Evolutionary conservation across 2,113 vertebrate species (phyloP), one percentile per base, ranked within the genome.

Genomic region (Mionectes macconnelli): DNA sequence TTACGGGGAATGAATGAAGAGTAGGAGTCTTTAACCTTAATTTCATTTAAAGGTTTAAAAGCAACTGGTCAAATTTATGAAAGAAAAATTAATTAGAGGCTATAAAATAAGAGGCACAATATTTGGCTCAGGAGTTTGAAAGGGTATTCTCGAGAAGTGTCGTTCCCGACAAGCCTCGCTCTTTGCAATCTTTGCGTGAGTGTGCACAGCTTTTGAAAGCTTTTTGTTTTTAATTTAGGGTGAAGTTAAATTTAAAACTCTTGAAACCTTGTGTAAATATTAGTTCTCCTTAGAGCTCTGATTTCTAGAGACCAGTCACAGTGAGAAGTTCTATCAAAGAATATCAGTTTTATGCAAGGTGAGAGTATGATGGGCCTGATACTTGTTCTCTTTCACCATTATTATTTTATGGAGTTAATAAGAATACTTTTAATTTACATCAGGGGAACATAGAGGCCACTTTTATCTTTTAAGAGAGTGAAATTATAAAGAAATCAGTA

Each of bases 351-450:
- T 70, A 50, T 59, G 15, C 66, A 76, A 31, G 73, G 49, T 35
- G 53, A 40, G 42, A 57, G 14, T 49, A 37, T 70, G 84, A 77
- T 37, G 37, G 33, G 25, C 22, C 22, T 80, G 28, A 35, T 66
- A 8, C 55, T 77, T n/a, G n/a, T n/a, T 74, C 42, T 76, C n/a
- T 62, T 93, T 88, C 37, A 35, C 39, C 8, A 4, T 69, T 80
- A 13, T 76, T 90, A 84, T 86, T 92, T 90, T 77, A 90, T 40
- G 73, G 75, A 85, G 44, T 76, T 89, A 90, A 76, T 76, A 53
- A 60, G 27, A 25, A 10, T 77, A 25, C 55, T 69, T 89, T 63
- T 73, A 45, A 89, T 84, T 87, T 89, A 50, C 18, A 76, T 72
- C 18, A 70, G 60, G 12, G 14, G 21, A 63, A 40, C 81, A 80